A percentile compares a stretch with the other conserved stretches of the same genome.
Conservation (phyloP, 2,797 vertebrate genomes). For the Takifugu ocellatus region DNA sequence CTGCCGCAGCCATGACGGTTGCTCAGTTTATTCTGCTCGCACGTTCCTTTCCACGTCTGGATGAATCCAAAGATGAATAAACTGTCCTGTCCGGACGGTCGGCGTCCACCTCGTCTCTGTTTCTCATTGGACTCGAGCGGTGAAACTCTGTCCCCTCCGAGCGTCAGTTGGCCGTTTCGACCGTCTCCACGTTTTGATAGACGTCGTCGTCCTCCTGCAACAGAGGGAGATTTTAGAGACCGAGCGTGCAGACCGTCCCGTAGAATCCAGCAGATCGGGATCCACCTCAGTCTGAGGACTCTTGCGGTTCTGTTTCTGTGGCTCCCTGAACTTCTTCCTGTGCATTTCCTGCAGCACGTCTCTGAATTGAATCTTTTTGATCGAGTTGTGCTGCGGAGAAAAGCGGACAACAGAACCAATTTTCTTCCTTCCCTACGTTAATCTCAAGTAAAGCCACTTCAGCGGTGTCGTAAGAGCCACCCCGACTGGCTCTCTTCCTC, state of each 20-base stretch:
- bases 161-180: too few relatives aligned
- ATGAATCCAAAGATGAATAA: too few relatives aligned
- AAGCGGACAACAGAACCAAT: background rate
- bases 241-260: conserved; percentile 40
- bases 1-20: too few relatives aligned
- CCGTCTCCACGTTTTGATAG: conserved; percentile 66
- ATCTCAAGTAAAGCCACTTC: background rate
- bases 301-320: conserved; percentile 11
- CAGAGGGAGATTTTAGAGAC: conserved; percentile 1
- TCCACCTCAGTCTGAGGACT: conserved; percentile 47
- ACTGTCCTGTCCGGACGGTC: too few relatives aligned
- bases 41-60: too few relatives aligned
- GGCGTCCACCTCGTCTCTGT: too few relatives aligned
- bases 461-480: conserved; percentile 1
- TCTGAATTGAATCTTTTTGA: conserved; percentile 51
- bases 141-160: too few relatives aligned
- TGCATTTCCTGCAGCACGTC: conserved; percentile 75
- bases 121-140: too few relatives aligned
- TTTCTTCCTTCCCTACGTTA: background rate
- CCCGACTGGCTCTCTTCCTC: conserved; percentile 41
- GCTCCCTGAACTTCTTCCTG: conserved; percentile 39
- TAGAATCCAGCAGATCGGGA: background rate
- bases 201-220: conserved; percentile 48
- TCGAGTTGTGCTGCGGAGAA: conserved; percentile 37
- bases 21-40: too few relatives aligned